These are phyloP conservation scores for Ochropleura leucogaster DNA, from an alignment of 2,888 invertebrate genomes.

Conservation along the genomic window DNA sequence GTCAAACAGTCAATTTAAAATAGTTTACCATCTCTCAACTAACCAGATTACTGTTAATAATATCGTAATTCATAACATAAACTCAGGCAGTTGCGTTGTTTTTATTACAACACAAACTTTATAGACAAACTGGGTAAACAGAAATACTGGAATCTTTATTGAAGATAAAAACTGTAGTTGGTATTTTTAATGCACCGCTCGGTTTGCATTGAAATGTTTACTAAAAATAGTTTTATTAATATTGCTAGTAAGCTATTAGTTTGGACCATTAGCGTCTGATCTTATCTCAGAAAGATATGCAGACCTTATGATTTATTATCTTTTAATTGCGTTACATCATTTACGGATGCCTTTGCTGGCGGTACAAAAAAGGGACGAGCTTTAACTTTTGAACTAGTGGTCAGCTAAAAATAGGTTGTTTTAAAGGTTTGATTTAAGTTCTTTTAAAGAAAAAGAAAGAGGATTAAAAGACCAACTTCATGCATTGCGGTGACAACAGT, in stretches of 20 bases:
- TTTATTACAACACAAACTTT: constrained; percentile 53
- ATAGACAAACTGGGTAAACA: constrained; percentile 35
- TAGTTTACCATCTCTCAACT: constrained; percentile 26
- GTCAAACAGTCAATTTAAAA: constrained; percentile 36
- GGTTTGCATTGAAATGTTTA: constrained; percentile 41
- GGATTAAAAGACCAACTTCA: neutral
- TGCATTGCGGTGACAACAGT: neutral
- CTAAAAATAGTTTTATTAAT: constrained; percentile 76
- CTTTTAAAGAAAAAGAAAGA: neutral
- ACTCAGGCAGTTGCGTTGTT: constrained; percentile 35
- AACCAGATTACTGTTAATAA: constrained; percentile 28
- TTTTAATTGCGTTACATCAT: constrained; percentile 70
- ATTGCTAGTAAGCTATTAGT: constrained; percentile 75
- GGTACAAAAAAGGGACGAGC: constrained; percentile 38
- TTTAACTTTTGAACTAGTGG: constrained; percentile 35
- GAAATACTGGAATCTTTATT: constrained; percentile 36
- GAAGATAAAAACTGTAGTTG: constrained; percentile 25
- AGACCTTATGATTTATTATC: constrained; percentile 71
- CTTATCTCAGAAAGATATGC: constrained; percentile 71
- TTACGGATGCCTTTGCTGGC: constrained; percentile 53
- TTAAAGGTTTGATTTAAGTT: neutral
- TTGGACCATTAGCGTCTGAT: constrained; percentile 76
- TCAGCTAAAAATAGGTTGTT: constrained; percentile 20
- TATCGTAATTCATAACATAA: constrained; percentile 31
- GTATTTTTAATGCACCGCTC: constrained; percentile 30